Evolutionary conservation across 2,888 invertebrate genomes (phyloP), one percentile per base, ranked within the genome.

Genomic region (Ectemnius cavifrons): DNA sequence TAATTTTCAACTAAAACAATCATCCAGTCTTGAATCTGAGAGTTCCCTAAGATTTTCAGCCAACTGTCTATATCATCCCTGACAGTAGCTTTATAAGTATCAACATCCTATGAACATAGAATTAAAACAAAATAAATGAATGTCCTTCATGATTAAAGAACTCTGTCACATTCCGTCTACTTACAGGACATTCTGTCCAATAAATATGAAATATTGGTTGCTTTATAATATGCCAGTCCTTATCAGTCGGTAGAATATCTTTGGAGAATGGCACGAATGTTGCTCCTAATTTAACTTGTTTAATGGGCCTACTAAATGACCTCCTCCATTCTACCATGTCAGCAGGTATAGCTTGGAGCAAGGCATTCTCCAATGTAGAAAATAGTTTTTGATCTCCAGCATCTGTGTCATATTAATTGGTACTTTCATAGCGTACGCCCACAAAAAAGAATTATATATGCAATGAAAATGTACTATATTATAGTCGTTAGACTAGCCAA

Each of bases 171-270:
- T 6, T 37, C n/a, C 61, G 59, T 64, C 4, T 62, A 75, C 94
- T 92, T 93, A 98, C 98, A 90, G 94, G 94, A 93, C 98, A 98
- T 90, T 98, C 98, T 23, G 97, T 98, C 95, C 98, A 98, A 91
- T 96, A 99, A 73, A 97, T 96, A 91, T 99, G 98, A 88, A 99
- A 94, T 90, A 98, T 95, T 13, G 98, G 97, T 85, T 96, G 95
- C 82, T 97, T 95, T 74, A 98, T 92, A 61, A 98, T 93, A 88
- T 95, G 95, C 91, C 95, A 94, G 89, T 95, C 94, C 69, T 93
- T 94, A 63, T 94, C 95, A 75, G 94, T 94, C 60, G 96, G 96
- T 67, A 97, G 90, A 75, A 94, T 93, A 67, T 94, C 95, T 75
- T 94, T 94, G 89, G 95, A 95, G 88, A 96, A 97, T 63, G 96